A percentile compares a stretch with the other conserved stretches of the same genome.
These are phyloP conservation scores for Sarcophaga caerulescens DNA, from an alignment of 2,888 invertebrate genomes.

Conservation along the genomic window DNA sequence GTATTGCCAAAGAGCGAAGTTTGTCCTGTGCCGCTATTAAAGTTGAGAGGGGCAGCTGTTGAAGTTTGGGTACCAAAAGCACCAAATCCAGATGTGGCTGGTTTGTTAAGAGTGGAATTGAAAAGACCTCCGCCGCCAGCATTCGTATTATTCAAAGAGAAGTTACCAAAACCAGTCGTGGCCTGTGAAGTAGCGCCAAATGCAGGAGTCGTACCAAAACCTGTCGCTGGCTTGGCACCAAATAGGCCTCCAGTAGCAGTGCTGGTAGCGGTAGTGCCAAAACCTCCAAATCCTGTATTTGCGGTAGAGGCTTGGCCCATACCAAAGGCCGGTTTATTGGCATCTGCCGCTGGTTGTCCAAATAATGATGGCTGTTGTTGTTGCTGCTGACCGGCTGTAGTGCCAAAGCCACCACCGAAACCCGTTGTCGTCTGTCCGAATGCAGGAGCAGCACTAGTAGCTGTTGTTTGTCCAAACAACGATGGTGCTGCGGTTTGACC, in stretches of 20 bases:
- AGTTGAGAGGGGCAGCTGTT: conserved; percentile 78
- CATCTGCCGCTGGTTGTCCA: conserved; percentile 79
- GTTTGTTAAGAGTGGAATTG: conserved; percentile 79
- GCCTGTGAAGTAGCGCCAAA: conserved; percentile 79
- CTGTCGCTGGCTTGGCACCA: conserved; percentile 79
- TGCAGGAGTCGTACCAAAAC: conserved; percentile 79
- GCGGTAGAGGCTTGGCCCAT: conserved; percentile 74
- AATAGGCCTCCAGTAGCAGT: conserved; percentile 81
- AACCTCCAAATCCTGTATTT: conserved; percentile 79
- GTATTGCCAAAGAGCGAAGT: conserved; percentile 82
- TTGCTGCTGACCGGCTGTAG: conserved; percentile 72
- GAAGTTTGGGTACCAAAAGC: conserved; percentile 81
- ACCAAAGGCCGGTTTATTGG: conserved; percentile 78
- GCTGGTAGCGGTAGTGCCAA: conserved; percentile 79
- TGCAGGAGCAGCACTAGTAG: conserved; percentile 83
- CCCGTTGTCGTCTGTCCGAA: conserved; percentile 79
- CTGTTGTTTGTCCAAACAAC: conserved; percentile 82
- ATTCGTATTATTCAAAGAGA: conserved; percentile 73
- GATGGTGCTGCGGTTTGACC: conserved; percentile 83
- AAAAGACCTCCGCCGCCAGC: conserved; percentile 75
- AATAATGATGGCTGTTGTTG: conserved; percentile 76
- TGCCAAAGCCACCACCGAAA: conserved; percentile 80
- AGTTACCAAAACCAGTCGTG: conserved; percentile 77
- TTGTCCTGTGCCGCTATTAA: conserved; percentile 75
- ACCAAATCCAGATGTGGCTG: conserved; percentile 83